phyloP scores from a whole-genome alignment of 2,888 invertebrate genomes.

The Lypha dubia region DNA sequence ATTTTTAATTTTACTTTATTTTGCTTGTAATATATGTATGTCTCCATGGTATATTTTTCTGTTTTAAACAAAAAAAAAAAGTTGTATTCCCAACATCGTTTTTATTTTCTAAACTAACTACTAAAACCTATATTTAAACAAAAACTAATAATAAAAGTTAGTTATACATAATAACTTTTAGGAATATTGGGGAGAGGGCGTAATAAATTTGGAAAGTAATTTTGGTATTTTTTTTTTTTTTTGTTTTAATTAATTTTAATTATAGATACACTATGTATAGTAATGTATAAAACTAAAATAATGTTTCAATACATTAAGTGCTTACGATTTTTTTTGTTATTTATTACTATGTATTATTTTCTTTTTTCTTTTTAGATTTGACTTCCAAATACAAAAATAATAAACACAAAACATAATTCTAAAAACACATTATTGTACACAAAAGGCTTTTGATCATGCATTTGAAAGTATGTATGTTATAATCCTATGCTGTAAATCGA shows the following conservation, averaged over 20 bases:
- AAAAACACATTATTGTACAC: conserved; percentile 68
- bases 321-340: conserved; percentile 15
- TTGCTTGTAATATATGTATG: conserved; percentile 14
- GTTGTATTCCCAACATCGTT: conserved; percentile 25
- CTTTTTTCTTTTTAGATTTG: conserved; percentile 24
- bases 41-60: too few relatives aligned
- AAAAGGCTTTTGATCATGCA: conserved; percentile 56
- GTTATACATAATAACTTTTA: conserved; percentile 23
- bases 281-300: conserved; percentile 35
- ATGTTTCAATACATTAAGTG: conserved; percentile 33
- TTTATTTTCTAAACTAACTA: conserved; percentile 63
- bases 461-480: conserved; percentile 23
- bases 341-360: not conserved
- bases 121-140: conserved; percentile 60
- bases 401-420: conserved; percentile 22
- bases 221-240: conserved; percentile 44
- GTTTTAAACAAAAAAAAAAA: conserved; percentile 54
- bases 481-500: not conserved
- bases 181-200: conserved; percentile 25
- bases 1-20: conserved; percentile 22
- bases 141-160: conserved; percentile 28
- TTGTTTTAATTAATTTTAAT: too few relatives aligned
- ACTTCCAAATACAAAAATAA: conserved; percentile 43
- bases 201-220: conserved; percentile 40
- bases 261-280: conserved; percentile 21